phyloP scores from a whole-genome alignment of 2,797 vertebrate species.

The Esox lucius region DNA sequence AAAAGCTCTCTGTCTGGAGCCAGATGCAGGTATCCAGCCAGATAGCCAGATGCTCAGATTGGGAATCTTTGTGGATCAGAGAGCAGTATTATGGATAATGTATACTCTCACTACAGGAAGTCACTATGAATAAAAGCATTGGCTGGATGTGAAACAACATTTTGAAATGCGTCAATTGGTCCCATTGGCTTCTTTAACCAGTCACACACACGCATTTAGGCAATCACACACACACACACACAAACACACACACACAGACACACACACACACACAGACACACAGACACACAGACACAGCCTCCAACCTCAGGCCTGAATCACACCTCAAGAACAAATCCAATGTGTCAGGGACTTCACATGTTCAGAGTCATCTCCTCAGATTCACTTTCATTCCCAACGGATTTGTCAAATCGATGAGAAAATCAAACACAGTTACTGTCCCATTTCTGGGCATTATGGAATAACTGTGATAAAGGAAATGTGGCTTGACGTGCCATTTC shows the following conservation, averaged over 20 bases:
- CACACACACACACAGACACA: no score
- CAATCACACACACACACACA: neutral
- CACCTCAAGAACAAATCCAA: conserved; percentile 45
- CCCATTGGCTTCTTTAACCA: no score
- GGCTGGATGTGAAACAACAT: no score
- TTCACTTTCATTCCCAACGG: conserved; percentile 52
- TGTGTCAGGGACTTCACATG: conserved; percentile 17
- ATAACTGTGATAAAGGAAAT: conserved; percentile 51
- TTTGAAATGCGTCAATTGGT: no score
- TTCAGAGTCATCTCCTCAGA: conserved; percentile 59
- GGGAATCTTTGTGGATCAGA: no score
- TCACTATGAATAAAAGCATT: no score
- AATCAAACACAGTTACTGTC: conserved; percentile 58
- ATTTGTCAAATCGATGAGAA: conserved; percentile 76
- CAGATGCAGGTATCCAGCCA: no score
- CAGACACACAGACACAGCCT: neutral
- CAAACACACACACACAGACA: no score
- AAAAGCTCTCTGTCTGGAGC: no score
- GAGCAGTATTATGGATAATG: no score
- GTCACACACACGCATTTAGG: neutral
- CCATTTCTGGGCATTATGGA: conserved; percentile 26
- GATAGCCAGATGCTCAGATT: no score
- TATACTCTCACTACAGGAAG: no score
- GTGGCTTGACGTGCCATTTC: conserved; percentile 55
- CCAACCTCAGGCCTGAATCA: conserved; percentile 40